phyloP scores from a whole-genome alignment of 1,140 invertebrate species.

The Ostrea edulis region DNA sequence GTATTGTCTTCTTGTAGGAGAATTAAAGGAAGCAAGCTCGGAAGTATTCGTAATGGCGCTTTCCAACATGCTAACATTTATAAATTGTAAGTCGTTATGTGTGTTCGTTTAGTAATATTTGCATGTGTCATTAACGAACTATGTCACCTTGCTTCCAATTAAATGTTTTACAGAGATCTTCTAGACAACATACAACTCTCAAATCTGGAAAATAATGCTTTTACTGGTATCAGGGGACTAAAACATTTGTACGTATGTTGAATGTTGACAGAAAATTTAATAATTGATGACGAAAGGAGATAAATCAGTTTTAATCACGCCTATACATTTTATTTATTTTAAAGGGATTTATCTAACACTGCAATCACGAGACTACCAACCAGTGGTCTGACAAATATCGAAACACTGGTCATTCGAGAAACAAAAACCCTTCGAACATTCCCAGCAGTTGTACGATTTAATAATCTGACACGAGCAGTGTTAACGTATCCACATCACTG shows the following conservation, averaged over 20 bases:
- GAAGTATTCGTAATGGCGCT: slow-evolving; percentile 82
- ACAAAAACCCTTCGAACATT: slow-evolving; percentile 88
- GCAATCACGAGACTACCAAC: slow-evolving; percentile 87
- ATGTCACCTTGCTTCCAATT: neutral
- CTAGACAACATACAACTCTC: slow-evolving; percentile 84
- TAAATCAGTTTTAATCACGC: neutral
- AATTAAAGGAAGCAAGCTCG: slow-evolving; percentile 82
- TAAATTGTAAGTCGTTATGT: neutral
- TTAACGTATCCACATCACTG: slow-evolving; percentile 94
- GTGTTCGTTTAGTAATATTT: neutral
- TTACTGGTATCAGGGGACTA: slow-evolving; percentile 84
- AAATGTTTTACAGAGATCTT: slow-evolving; percentile 82
- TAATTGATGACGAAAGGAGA: neutral
- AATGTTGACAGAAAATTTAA: neutral
- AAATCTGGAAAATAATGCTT: slow-evolving; percentile 84
- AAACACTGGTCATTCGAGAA: slow-evolving; percentile 86
- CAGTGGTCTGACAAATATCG: slow-evolving; percentile 85
- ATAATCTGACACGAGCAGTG: slow-evolving; percentile 81
- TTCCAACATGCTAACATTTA: slow-evolving; percentile 85
- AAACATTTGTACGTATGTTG: slow-evolving; percentile 83
- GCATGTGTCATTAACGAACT: neutral
- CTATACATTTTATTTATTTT: slow-evolving; percentile 51
- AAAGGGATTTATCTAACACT: slow-evolving; percentile 88
- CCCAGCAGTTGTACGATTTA: slow-evolving; percentile 90
- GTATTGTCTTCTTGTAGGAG: slow-evolving; percentile 60